Evolutionary conservation across 2,888 invertebrate species (phyloP), one percentile per base, ranked within the genome.

Genomic region (Diadegma fenestrale): DNA sequence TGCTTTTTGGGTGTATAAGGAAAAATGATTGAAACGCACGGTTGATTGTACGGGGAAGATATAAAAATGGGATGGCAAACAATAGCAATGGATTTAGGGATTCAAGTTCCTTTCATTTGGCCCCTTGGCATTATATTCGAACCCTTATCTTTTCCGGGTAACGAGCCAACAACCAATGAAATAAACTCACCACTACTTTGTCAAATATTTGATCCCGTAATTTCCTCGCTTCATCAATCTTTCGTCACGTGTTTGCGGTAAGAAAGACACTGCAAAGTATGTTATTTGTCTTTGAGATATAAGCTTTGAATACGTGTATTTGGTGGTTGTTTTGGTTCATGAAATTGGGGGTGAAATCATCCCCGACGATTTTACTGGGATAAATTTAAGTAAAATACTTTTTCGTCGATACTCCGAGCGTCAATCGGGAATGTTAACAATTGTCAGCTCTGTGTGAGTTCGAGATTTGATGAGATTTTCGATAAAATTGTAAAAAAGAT

Each of bases 201-300:
- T 22, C 64, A 72, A 51, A 75, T 68, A 75, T 58, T 58, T 68
- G 30, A 12, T 14, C 72, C 41, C 14, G 8, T 12, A 63, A 64
- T 58, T 54, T 43, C 54, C 12, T 43, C 43, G 14, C 26, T 43
- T 73, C 22, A 66, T 66, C n/a, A 64, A 73, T 64, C 43, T 43
- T 41, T 43, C 14, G 14, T 12, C 14, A 66, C 41, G 66, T 41
- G 66, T 51, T 72, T 12, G 45, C 14, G 19, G 63, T 12, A 48
- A 66, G 45, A 43, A 64, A 48, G 6, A 51, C 64, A 66, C 72
- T 14, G 2, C 37, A 7, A 54, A 14, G 41, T 7, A 54, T 66
- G 41, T 66, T 64, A 69, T 37, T 66, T 58, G 12, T 80, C 54
- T 33, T 61, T 17, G 48, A 41, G 19, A 30, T n/a, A 30, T n/a